Base-by-base conservation (phyloP, 2,888 invertebrate genomes). In the Gerris lacustris region DNA sequence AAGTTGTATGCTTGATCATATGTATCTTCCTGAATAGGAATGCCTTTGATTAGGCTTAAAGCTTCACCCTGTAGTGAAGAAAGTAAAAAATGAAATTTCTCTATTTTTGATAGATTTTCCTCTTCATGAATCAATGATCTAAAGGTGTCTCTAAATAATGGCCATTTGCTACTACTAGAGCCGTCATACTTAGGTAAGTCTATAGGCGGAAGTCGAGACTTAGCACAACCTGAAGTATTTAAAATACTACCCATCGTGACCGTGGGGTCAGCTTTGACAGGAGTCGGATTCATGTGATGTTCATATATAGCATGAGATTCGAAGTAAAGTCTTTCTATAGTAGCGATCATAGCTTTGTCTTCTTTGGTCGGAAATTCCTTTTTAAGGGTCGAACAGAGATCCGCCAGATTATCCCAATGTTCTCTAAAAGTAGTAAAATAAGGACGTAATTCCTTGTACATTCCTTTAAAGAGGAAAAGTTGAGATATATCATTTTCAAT, bases 1-100 rank as follows among this genome's bases (percentile, higher is more conserved):
- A 55, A 55, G 9, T 55, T 55, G 15, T 55, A 55, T 55, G 55
- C 55, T 55, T 55, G 55, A 55, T 55, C 55, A 55, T 55, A 55
- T 2, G 55, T 55, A 55, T 9, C 9, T 55, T 55, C 55, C 55
- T 55, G 55, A 11, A 55, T 55, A 55, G 55, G 11, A 11, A 55
- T 55, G 15, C 55, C 55, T 55, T 55, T 55, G 5, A 55, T 55
- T 55, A 55, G 15, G 15, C 55, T 55, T 55, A 55, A 15, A 15
- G 55, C 55, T 55, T 55, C 55, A 15, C 55, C 55, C 15, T 55
- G 11, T 55, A 55, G 55, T 55, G 55, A 9, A 11, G 55, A 55
- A 11, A 55, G 15, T 11, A 55, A 15, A 55, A 11, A 55, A 55
- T 15, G 55, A 55, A 55, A 55, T 55, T 55, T 55, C 15, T 55